A percentile compares a stretch with the other conserved stretches of the same genome.
These are phyloP conservation scores for Linurgus olivaceus DNA, from an alignment of 2,797 vertebrate genomes.

Conservation along the genomic window DNA sequence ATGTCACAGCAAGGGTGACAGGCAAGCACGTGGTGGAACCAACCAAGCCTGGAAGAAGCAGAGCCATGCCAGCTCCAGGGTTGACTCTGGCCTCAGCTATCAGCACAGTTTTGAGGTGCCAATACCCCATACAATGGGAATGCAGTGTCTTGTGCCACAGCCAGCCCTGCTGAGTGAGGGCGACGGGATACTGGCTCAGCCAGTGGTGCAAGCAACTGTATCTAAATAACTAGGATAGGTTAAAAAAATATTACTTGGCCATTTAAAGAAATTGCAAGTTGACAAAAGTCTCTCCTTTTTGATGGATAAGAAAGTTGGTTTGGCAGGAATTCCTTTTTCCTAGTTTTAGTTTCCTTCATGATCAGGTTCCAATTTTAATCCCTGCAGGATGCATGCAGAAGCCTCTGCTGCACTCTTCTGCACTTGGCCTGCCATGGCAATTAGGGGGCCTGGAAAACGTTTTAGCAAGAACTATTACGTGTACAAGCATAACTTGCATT, in stretches of 20 bases:
- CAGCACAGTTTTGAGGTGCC: not conserved
- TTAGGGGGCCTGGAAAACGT: not conserved
- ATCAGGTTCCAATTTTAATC: not conserved
- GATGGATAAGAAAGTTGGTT: not conserved
- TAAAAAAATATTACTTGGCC: not conserved
- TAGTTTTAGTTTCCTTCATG: not conserved
- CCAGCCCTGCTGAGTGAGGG: fast-evolving
- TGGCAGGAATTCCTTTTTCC: conserved; percentile 2
- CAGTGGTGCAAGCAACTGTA: not conserved
- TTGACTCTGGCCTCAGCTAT: not conserved
- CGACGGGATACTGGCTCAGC: not conserved
- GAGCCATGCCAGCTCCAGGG: not conserved
- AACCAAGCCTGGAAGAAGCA: not conserved
- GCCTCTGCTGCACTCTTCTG: not conserved
- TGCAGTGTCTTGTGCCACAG: not conserved
- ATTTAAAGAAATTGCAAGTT: not conserved
- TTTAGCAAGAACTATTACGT: not conserved
- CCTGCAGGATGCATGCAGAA: not conserved
- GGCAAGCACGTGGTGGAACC: fast-evolving
- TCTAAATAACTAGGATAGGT: not conserved
- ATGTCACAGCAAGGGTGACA: fast-evolving
- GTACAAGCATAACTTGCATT: not conserved
- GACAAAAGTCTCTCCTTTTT: not conserved
- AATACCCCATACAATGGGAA: not conserved
- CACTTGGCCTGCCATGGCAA: not conserved